Evolutionary conservation across 2,888 invertebrate genomes (phyloP), one percentile per base, ranked within the genome.

Genomic region (Cyrtodaria siliqua): DNA sequence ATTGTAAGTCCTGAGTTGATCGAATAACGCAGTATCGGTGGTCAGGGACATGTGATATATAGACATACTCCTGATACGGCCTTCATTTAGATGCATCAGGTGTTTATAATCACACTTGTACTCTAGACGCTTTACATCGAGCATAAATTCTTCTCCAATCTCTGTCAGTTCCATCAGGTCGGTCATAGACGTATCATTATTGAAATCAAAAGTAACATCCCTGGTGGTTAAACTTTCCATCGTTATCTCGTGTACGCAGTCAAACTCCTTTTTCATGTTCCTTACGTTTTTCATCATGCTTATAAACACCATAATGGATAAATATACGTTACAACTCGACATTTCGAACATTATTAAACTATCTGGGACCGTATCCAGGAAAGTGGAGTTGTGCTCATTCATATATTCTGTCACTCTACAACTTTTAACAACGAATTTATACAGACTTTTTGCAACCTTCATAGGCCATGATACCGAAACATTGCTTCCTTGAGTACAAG

Each of bases 391-490:
- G 44, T 71, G 62, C 16, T 85, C 83, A 2, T 49, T 52, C 26
- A 82, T 66, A 50, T 70, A 81, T 26, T 82, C 84, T 0, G 29
- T 50, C 8, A 86, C 53, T 6, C 50, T 40, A 55, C 86, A 87
- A 18, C 67, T 56, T 9, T 66, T 50, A 0, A 82, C 75, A 20
- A 44, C 33, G 8, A 87, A 33, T 26, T 67, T 67, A 23, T 68
- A 62, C 12, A 87, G 61, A 50, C 75, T 72, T 8, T 56, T 33
- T 33, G 6, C 33, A 0, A 79, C 77, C 44, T 85, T 85, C 33
- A 84, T 62, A 24, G 86, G 86, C 75, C 80, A 83, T 0, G 80
- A 75, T 0, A 87, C n/a, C 8, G 80, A 79, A 1, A 86, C 67
- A 52, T 68, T 78, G 0, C 72, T 64, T 29, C 38, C 40, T 1